Base-by-base conservation (phyloP, 1,140 invertebrate species). In the Muscidifurax raptorellus region DNA sequence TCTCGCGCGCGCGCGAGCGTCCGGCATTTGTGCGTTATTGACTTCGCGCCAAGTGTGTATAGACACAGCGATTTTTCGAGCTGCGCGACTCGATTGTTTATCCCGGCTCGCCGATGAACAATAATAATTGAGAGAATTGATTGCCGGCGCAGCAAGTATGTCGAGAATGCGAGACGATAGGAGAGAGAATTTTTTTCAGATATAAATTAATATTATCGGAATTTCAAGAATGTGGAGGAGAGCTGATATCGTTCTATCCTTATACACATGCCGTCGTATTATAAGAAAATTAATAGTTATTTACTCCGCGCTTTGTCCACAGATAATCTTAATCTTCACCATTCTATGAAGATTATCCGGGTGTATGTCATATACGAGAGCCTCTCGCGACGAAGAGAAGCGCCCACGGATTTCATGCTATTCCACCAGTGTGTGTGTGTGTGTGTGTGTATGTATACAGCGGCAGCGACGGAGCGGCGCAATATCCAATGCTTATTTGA, bases 401-500 rank as follows among this genome's bases (percentile, higher is more conserved):
- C 52, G 22, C 52, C 52, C 52, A 59, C 52, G 44, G 44, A 5
- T 47, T 47, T 7, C 44, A 5, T n/a, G n/a, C n/a, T n/a, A n/a
- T n/a, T n/a, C n/a, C n/a, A n/a, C n/a, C n/a, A n/a, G n/a, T n/a
- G n/a, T n/a, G n/a, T n/a, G n/a, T n/a, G n/a, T n/a, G n/a, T n/a
- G n/a, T n/a, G n/a, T n/a, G n/a, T n/a, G n/a, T n/a, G n/a, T n/a
- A n/a, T n/a, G n/a, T n/a, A n/a, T n/a, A n/a, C 40, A 10, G 1
- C 47, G 52, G 15, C 22, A 69, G 10, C 10, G 10, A 66, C 25
- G 66, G 22, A 69, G 25, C 10, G 7, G 25, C 10, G 36, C 36
- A 40, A 40, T 40, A 69, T 28, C 15, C 25, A 28, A 40, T 66
- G 64, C 72, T 77, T 77, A 25, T 52, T 82, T 83, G 81, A 69